Base-by-base conservation (phyloP, 2,113 vertebrate species). In the Tupaia chinensis region DNA sequence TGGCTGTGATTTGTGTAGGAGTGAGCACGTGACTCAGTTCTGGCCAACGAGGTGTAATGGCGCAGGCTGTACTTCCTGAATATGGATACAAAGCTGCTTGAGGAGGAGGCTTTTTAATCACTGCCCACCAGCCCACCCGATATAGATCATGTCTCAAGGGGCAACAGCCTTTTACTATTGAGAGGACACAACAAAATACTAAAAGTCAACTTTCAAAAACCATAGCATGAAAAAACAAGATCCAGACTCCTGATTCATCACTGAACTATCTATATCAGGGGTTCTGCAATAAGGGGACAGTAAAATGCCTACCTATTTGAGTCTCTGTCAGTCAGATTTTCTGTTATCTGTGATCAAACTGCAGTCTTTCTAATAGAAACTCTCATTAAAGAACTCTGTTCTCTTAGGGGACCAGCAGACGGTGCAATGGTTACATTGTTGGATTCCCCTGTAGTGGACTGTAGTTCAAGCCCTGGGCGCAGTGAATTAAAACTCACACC, bases 251-350 rank as follows among this genome's bases (percentile, higher is more conserved):
- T 72, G 87, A 88, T 91, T 95, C 76, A 68, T 78, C 60, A 17
- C 0, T 44, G 77, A 93, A 78, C 69, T 61, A 66, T 53, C 87
- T 83, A 89, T 86, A 70, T 93, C 0, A 5, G 27, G 22, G 54
- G 15, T 92, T 69, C 88, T 94, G 74, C 88, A 90, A 22, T 29
- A 82, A 89, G 32, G 72, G 63, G 65, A 87, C 44, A 91, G 74
- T 89, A 56, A 97, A 96, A 73, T 54, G 12, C 63, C 83, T 84
- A 66, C 93, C 93, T 96, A 63, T 97, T 88, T 63, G 54, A 83
- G 77, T 66, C 82, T 79, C 61, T 90, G 54, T 87, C 89, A 96
- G 16, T 86, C 73, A 94, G 74, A 61, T 94, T 95, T 94, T 87
- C 60, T 74, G n/a, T 90, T 95, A 87, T 91, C 87, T 94, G 74